A percentile compares a stretch with the other conserved stretches of the same genome.
phyloP scores from a whole-genome alignment of 30 jellyfish, hydroid and myxozoan genomes.

The Turritopsis rubra region DNA sequence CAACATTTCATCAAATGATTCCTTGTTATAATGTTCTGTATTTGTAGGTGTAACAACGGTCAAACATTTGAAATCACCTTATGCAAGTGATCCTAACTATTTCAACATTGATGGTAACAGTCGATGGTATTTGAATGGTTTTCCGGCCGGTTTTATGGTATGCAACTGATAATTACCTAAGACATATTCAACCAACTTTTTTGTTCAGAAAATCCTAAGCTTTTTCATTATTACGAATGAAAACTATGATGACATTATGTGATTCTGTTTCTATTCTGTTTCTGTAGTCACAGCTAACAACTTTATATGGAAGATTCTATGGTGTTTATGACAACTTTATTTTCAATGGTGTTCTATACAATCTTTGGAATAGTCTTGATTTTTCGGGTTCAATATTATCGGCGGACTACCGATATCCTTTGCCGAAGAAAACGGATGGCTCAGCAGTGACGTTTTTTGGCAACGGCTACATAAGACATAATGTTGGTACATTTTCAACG shows the following conservation, averaged over 20 bases:
- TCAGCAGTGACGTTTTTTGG: slow-evolving; percentile 79
- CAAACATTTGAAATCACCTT: slow-evolving; percentile 12
- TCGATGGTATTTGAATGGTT: slow-evolving; percentile 73
- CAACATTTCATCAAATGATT: no score
- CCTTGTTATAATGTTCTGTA: no score
- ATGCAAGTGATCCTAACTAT: slow-evolving; percentile 8
- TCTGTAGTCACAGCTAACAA: slow-evolving; percentile 55
- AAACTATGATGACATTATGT: background rate
- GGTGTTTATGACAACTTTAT: slow-evolving; percentile 77
- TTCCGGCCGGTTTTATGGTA: slow-evolving; percentile 83
- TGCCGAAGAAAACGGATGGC: slow-evolving; percentile 48
- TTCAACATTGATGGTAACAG: slow-evolving; percentile 32
- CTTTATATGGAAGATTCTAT: slow-evolving; percentile 57
- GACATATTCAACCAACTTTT: no score
- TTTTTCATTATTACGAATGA: background rate
- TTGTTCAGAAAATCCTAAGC: no score
- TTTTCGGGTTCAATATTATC: slow-evolving; percentile 41
- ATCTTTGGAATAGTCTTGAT: slow-evolving; percentile 61
- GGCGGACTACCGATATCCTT: slow-evolving; percentile 57
- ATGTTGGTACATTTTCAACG: slow-evolving; percentile 58
- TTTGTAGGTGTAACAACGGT: slow-evolving; percentile 22
- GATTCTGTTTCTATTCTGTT: background rate
- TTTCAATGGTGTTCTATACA: slow-evolving; percentile 58
- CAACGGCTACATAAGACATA: slow-evolving; percentile 70
- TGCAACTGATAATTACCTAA: no score